Base-by-base conservation (phyloP, 2,113 vertebrate species). In the Climacteris rufus region DNA sequence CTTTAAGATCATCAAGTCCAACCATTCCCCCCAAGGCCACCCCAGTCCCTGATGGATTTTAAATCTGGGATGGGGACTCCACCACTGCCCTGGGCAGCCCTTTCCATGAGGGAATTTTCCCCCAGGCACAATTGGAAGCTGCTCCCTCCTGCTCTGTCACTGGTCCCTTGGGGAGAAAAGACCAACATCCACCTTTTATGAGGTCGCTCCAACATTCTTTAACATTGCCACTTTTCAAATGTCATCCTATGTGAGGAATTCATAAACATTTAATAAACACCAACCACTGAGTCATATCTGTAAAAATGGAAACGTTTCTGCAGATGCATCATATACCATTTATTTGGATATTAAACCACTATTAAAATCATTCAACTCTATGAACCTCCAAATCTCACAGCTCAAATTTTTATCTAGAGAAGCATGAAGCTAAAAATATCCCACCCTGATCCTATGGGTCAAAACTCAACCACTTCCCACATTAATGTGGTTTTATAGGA, bases 231-330 rank as follows among this genome's bases (percentile, higher is more conserved):
- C 76, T 84, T 87, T 7, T 15, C 42, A 83, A 52, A 64, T n/a
- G 22, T 10, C 54, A 53, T 30, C 53, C 1, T 8, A 17, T 1
- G 39, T 35, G 80, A 94, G 60, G 56, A 70, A 61, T 47, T 39
- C n/a, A n/a, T n/a, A n/a, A n/a, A 50, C 3, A 8, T 11, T 47
- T 78, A 42, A 42, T 7, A 56, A 33, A 78, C 56, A 49, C 2
- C 52, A 50, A 86, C 65, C 30, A 47, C 39, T 70, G 80, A 93
- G 56, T 87, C 39, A 33, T 11, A 17, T 21, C 57, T 49, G 40
- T 30, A 71, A 82, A 92, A 97, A 96, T 64, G 40, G 76, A 71
- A 91, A 54, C n/a, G 50, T 56, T 90, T 35, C 44, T 65, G 42
- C 22, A 54, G 68, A 89, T 52, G n/a, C 24, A 90, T 37, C 80